phyloP scores from a whole-genome alignment of 2,888 invertebrate species.

The Melipona beecheii region DNA sequence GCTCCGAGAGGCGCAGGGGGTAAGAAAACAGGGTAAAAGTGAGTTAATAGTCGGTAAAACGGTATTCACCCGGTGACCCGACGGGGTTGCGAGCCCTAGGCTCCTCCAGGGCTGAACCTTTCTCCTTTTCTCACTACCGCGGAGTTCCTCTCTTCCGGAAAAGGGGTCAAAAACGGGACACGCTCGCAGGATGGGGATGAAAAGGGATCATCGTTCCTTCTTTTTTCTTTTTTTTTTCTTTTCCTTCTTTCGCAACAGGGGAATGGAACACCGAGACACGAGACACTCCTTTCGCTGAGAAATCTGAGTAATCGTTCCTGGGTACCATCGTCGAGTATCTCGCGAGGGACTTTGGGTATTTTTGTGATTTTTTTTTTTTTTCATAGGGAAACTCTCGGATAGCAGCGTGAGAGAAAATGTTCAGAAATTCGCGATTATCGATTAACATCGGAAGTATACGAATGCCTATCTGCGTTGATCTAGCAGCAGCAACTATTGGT shows the following conservation, averaged over 20 bases:
- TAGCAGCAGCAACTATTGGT: background rate
- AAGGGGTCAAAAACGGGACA: constrained; percentile 26
- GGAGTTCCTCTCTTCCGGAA: constrained; percentile 58
- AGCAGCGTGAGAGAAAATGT: constrained; percentile 47
- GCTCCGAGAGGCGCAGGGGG: constrained; percentile 49
- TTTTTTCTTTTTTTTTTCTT: too few species aligned
- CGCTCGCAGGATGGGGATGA: constrained; percentile 16
- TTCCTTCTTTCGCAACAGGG: constrained; percentile 23
- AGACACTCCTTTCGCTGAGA: constrained; percentile 76
- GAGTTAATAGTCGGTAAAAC: constrained; percentile 85
- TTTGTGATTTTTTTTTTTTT: background rate
- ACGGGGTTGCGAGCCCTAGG: constrained; percentile 64
- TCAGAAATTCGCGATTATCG: constrained; percentile 11
- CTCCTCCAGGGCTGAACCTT: constrained; percentile 42
- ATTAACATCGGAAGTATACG: background rate
- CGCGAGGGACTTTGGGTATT: constrained; percentile 27
- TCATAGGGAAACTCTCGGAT: constrained; percentile 10
- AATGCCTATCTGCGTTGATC: too few species aligned
- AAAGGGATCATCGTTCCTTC: constrained; percentile 55
- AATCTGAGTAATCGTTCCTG: constrained; percentile 76
- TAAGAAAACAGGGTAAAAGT: constrained; percentile 82
- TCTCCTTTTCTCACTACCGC: constrained; percentile 50
- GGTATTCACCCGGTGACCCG: constrained; percentile 83
- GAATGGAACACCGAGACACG: constrained; percentile 64
- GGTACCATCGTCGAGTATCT: constrained; percentile 40